Evolutionary conservation across 1,140 invertebrate species (phyloP), one percentile per base, ranked within the genome.

Genomic region (Drosophila busckii): DNA sequence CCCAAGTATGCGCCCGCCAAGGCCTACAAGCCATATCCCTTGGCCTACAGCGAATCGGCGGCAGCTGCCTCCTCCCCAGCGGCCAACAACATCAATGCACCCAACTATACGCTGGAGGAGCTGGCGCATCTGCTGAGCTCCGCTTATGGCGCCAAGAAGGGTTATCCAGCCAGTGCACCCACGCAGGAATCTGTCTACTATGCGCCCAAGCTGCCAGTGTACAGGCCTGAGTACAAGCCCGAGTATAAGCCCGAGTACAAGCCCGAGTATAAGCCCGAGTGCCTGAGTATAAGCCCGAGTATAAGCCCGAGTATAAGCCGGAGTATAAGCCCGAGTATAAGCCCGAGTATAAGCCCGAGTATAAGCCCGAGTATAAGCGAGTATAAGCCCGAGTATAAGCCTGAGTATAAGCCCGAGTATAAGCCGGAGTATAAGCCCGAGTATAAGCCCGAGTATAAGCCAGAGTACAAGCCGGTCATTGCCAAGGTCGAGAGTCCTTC

Each of bases 21-120:
- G 22, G 20, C 16, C 17, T 63, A 66, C 22, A 75, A 69, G 19
- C 42, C 75, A 0, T 82, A 82, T 40, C 65, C 75, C 1, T 3
- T 70, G 42, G 46, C 12, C 15, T 80, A 80, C 37, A 46, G 31
- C 12, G 37, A 69, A 5, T 49, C 37, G 9, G 49, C 61, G 3
- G 52, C 7, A 2, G 13, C 64, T 1, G 37, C 62, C 1, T 45
- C 68, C 1, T 19, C 64, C 1, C 60, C 64, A 2, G 25, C 55
- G 3, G 29, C 29, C 4, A 64, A 32, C 23, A 61, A 53, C 10
- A 59, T 75, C 4, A 63, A 64, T 41, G 75, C 75, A 4, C 75
- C 75, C 20, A 82, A 82, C 19, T 80, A 82, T 20, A 82, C 75
- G 3, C 31, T 80, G n/a, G 76, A 80, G 29, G 75, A 80, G 16